Conservation (phyloP, 2,797 vertebrate genomes). For the Macropodus opercularis region DNA sequence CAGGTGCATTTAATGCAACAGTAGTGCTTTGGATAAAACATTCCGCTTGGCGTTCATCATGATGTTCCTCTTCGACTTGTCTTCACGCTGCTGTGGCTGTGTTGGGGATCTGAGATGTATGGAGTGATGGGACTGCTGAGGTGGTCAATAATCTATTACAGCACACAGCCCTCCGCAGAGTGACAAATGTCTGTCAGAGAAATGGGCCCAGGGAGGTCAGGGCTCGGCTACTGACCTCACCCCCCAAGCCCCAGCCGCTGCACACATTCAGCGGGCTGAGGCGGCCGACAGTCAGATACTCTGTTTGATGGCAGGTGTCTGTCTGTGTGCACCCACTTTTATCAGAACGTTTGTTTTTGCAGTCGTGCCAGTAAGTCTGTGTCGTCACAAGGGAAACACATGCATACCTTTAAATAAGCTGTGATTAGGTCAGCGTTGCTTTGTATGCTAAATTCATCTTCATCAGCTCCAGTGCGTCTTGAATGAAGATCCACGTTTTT, state of each 20-base stretch:
- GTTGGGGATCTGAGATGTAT: constrained; percentile 58
- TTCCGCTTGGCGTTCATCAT: constrained; percentile 32
- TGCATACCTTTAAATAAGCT: neutral
- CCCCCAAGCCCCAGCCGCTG: constrained; percentile 42
- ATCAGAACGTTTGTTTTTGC: constrained; percentile 45
- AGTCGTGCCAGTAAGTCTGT: constrained; percentile 46
- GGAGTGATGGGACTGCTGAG: constrained; percentile 80
- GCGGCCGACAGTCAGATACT: constrained; percentile 19
- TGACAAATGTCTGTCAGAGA: constrained; percentile 87
- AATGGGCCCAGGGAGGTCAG: constrained; percentile 83
- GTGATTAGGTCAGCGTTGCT: neutral
- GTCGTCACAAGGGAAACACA: constrained; percentile 26
- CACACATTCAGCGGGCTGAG: constrained; percentile 12
- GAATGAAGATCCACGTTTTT: neutral
- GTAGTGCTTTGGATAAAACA: neutral
- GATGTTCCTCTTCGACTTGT: constrained; percentile 30
- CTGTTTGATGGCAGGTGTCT: constrained; percentile 23
- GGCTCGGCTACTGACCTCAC: constrained; percentile 78
- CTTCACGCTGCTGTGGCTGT: constrained; percentile 38
- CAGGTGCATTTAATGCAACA: neutral
- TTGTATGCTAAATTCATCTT: neutral
- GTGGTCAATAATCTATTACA: constrained; percentile 89
- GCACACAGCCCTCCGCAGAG: constrained; percentile 77
- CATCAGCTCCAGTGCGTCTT: neutral
- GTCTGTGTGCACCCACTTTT: constrained; percentile 20